These are phyloP conservation scores for Caerostris extrusa DNA, from an alignment of 1,140 invertebrate species.

Conservation along the genomic window DNA sequence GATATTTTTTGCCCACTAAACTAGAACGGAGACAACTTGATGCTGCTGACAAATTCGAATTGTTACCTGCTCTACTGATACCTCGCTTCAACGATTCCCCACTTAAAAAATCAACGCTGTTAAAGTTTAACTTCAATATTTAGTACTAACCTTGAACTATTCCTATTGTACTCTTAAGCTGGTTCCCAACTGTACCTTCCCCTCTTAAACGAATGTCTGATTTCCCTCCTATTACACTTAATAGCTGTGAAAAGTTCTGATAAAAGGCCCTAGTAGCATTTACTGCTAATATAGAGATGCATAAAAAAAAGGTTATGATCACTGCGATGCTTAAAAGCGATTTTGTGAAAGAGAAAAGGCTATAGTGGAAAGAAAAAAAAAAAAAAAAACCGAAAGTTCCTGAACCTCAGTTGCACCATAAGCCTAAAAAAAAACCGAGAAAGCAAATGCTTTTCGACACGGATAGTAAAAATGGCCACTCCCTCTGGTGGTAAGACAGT, in stretches of 20 bases:
- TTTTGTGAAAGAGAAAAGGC: not conserved
- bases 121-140: conserved; percentile 72
- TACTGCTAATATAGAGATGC: conserved; percentile 73
- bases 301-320: conserved; percentile 73
- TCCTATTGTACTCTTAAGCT: conserved; percentile 38
- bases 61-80: conserved; percentile 35
- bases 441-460: conserved; percentile 64
- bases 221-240: conserved; percentile 47
- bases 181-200: conserved; percentile 30
- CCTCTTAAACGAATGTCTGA: conserved; percentile 9
- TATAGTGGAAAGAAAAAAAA: not conserved
- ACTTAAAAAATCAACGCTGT: conserved; percentile 48
- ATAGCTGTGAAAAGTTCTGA: conserved; percentile 68
- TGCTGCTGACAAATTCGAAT: conserved; percentile 65
- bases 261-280: conserved; percentile 68
- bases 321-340: conserved; percentile 57
- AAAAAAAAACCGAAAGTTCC: conserved; percentile 59
- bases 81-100: conserved; percentile 44
- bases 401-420: conserved; percentile 40
- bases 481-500: conserved; percentile 68
- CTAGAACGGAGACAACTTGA: conserved; percentile 14
- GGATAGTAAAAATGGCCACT: conserved; percentile 74
- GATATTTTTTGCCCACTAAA: conserved; percentile 45
- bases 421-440: not conserved
- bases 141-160: conserved; percentile 69